Percentiles rank a stretch among this genome's conserved stretches.
Conservation (phyloP, 2,113 vertebrate genomes). For the Mixornis gularis region DNA sequence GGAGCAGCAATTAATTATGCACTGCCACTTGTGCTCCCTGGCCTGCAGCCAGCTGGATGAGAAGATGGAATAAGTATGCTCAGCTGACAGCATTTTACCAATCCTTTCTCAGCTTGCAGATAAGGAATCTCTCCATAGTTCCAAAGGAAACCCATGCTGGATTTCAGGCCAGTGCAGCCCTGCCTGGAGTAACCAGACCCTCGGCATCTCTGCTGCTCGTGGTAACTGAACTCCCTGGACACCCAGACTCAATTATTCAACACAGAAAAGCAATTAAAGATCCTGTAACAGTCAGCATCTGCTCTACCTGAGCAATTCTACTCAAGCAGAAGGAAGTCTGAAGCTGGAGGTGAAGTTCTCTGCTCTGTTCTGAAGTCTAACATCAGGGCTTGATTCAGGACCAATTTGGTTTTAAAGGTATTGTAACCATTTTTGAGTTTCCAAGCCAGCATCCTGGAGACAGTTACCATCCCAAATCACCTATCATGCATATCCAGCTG, state of each 20-base stretch:
- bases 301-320: background rate
- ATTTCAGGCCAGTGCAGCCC: constrained; percentile 9
- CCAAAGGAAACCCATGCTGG: background rate
- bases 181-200: constrained; percentile 64
- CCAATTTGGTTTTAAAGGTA: background rate
- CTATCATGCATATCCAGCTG: background rate
- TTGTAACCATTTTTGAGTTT: background rate
- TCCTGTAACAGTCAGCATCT: constrained; percentile 56
- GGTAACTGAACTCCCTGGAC: constrained; percentile 67
- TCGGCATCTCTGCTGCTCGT: constrained; percentile 5
- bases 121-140: background rate
- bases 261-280: constrained; percentile 67
- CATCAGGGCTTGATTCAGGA: background rate
- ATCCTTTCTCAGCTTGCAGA: constrained; percentile 29
- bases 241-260: constrained; percentile 75
- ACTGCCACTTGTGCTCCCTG: constrained; percentile 3
- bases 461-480: background rate
- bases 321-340: background rate
- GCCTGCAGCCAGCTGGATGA: constrained; percentile 12
- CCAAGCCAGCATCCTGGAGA: background rate
- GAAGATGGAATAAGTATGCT: constrained; percentile 17
- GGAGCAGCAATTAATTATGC: constrained; percentile 53
- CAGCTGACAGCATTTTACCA: constrained; percentile 32
- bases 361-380: background rate
- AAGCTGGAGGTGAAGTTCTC: background rate